Percentiles rank a stretch among this genome's conserved stretches.
phyloP scores from a whole-genome alignment of 2,888 invertebrate species.

The Atherix ibis region DNA sequence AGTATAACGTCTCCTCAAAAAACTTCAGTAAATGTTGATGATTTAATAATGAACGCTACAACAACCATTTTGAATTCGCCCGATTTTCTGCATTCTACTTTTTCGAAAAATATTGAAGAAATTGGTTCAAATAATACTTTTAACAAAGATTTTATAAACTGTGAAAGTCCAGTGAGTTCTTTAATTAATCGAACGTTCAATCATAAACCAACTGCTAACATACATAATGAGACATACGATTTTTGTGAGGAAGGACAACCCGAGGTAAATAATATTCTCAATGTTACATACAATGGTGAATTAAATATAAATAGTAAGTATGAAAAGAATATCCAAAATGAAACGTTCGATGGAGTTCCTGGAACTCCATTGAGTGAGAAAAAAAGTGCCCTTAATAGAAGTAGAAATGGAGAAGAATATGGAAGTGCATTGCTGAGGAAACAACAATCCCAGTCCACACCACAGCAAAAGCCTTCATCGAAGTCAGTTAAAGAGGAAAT shows the following conservation, averaged over 20 bases:
- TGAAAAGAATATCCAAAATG: too few relatives aligned
- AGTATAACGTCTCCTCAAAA: conserved; percentile 15
- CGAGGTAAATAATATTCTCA: too few relatives aligned
- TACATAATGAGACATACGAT: conserved; percentile 3
- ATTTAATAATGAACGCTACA: too few relatives aligned
- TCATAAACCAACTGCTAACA: not conserved
- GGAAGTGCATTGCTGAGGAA: too few relatives aligned
- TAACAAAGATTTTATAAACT: conserved; percentile 1
- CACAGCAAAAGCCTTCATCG: conserved; percentile 20
- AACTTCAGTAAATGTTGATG: not conserved
- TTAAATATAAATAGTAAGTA: not conserved
- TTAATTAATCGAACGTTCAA: conserved; percentile 3
- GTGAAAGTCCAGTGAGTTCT: not conserved
- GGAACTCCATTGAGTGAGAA: not conserved
- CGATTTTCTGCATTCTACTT: too few relatives aligned
- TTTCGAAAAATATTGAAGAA: not conserved
- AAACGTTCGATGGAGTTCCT: too few relatives aligned
- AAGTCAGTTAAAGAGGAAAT: conserved; percentile 19
- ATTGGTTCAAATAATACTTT: not conserved
- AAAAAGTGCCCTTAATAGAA: not conserved
- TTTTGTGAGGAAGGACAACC: not conserved
- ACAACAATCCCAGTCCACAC: conserved; percentile 26
- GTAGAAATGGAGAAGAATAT: not conserved
- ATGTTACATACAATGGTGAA: not conserved
- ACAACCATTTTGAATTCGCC: too few relatives aligned